phyloP scores from a whole-genome alignment of 2,113 vertebrate species.

The Zootoca vivipara region DNA sequence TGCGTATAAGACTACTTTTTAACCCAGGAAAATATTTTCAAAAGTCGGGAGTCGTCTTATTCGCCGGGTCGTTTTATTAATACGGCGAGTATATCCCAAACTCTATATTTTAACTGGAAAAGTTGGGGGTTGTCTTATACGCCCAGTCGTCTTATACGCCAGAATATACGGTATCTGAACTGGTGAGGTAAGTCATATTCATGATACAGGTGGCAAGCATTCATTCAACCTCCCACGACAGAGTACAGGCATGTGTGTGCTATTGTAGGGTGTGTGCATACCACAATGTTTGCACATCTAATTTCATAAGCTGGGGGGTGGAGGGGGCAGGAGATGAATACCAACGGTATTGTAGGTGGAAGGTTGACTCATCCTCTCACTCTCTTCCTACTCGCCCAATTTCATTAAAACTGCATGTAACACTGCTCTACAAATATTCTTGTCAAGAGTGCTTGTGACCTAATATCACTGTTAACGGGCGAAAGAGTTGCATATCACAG shows the following conservation, averaged over 20 bases:
- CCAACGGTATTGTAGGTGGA: not conserved
- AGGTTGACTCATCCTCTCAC: not conserved
- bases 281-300: not conserved
- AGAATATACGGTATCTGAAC: too few relatives aligned
- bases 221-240: too few relatives aligned
- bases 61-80: too few relatives aligned
- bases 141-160: too few relatives aligned
- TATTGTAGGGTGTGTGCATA: not conserved
- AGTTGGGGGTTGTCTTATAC: too few relatives aligned
- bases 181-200: too few relatives aligned
- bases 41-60: too few relatives aligned
- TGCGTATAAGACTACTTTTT: too few relatives aligned
- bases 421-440: not conserved
- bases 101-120: too few relatives aligned
- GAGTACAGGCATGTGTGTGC: not conserved
- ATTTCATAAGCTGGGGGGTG: not conserved
- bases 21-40: too few relatives aligned
- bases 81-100: too few relatives aligned
- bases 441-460: not conserved
- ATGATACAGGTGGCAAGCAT: not conserved
- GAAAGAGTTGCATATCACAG: not conserved
- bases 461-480: not conserved
- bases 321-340: not conserved
- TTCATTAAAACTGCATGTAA: not conserved
- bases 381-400: not conserved